phyloP scores from a whole-genome alignment of 2,113 vertebrate genomes.

The Pampusana beccarii region DNA sequence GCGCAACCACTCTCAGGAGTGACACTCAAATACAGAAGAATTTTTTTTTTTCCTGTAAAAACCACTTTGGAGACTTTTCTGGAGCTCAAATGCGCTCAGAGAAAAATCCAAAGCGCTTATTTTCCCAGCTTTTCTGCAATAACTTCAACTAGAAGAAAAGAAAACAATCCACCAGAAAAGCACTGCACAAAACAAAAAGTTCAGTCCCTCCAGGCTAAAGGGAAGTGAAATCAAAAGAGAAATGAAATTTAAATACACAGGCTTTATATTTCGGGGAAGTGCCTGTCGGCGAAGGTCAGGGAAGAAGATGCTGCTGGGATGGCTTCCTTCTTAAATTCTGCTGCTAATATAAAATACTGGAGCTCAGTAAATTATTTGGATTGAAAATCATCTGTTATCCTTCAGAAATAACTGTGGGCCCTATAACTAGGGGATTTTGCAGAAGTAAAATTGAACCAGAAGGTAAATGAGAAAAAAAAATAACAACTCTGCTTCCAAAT shows the following conservation, averaged over 20 bases:
- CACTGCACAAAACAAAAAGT: background rate
- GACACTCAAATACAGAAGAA: background rate
- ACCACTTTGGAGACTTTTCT: background rate
- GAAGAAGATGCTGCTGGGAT: background rate
- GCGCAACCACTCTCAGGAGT: background rate
- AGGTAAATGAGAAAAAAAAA: background rate
- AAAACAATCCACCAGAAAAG: background rate
- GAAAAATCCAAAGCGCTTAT: background rate
- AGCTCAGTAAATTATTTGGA: background rate
- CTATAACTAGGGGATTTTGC: background rate
- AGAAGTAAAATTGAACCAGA: background rate
- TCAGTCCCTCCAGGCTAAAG: background rate
- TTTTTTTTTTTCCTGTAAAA: background rate
- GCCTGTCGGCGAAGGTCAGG: background rate
- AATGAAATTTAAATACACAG: background rate
- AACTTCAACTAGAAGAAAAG: background rate
- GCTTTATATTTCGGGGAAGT: background rate
- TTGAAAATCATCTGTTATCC: background rate
- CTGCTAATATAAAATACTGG: background rate
- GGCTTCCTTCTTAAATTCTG: background rate
- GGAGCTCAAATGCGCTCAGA: background rate
- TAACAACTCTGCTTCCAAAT: background rate
- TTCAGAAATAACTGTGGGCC: background rate
- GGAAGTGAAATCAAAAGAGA: conserved; percentile 20
- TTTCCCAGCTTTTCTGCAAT: background rate